phyloP scores from a whole-genome alignment of 2,113 vertebrate species.

The Lophochroa leadbeateri region DNA sequence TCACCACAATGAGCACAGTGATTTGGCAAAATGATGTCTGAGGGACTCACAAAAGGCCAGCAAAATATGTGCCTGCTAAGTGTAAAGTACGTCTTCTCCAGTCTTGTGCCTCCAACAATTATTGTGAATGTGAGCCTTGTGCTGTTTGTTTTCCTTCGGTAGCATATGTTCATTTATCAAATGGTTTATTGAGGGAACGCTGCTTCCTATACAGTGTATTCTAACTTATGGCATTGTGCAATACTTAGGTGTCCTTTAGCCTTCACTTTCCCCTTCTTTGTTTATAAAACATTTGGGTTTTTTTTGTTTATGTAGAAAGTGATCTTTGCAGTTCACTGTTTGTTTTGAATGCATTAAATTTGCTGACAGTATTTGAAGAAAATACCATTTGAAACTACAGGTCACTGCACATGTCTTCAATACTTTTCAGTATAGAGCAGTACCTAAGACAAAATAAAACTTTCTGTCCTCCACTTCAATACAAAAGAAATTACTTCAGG shows the following conservation, averaged over 20 bases:
- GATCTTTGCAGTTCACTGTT: not conserved
- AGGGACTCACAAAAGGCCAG: not conserved
- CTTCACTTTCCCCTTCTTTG: not conserved
- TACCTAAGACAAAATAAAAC: not conserved
- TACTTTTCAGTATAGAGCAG: not conserved
- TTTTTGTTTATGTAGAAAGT: not conserved
- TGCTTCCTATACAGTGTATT: not conserved
- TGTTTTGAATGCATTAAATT: not conserved
- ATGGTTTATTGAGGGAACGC: not conserved
- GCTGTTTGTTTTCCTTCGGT: not conserved
- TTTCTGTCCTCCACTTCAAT: not conserved
- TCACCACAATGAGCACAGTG: not conserved
- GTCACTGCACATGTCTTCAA: not conserved
- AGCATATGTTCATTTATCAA: not conserved
- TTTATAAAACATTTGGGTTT: not conserved
- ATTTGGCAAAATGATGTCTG: not conserved
- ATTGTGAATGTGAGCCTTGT: not conserved
- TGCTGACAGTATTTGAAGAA: not conserved
- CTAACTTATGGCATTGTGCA: not conserved
- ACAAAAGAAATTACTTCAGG: not conserved
- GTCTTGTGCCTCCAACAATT: not conserved
- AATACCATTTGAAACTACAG: not conserved
- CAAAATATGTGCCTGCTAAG: not conserved
- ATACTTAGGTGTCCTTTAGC: not conserved
- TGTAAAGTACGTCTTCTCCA: not conserved